A percentile compares a stretch with the other conserved stretches of the same genome.
phyloP scores from a whole-genome alignment of 1,140 invertebrate genomes.

The Neuroterus valhalla region DNA sequence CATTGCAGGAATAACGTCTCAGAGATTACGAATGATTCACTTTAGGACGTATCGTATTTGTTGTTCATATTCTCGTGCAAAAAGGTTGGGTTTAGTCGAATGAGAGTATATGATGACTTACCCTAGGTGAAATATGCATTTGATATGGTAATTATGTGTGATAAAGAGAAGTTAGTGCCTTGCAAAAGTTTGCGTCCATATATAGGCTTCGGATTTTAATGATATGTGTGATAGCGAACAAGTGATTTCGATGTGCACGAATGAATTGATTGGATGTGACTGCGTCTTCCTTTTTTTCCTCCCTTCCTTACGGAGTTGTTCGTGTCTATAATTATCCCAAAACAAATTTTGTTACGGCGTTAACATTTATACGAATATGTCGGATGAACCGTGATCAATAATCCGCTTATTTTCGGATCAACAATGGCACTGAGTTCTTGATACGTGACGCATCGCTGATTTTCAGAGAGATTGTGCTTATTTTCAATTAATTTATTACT shows the following conservation, averaged over 20 bases:
- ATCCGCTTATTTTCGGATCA: too few species aligned
- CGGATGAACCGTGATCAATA: too few species aligned
- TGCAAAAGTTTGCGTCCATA: constrained; percentile 16
- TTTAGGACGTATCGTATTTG: not conserved
- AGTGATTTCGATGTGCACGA: constrained; percentile 56
- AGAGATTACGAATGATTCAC: not conserved
- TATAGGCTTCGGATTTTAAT: constrained; percentile 42
- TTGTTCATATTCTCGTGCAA: not conserved
- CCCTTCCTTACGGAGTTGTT: constrained; percentile 13
- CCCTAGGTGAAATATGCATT: not conserved
- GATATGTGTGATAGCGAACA: constrained; percentile 51
- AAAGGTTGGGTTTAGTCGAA: not conserved
- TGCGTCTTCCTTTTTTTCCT: not conserved
- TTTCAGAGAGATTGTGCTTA: not conserved
- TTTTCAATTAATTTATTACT: not conserved
- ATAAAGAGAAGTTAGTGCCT: constrained; percentile 34
- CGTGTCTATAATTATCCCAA: not conserved
- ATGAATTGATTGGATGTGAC: constrained; percentile 42
- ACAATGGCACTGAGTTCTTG: too few species aligned
- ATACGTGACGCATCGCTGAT: too few species aligned
- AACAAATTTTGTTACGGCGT: not conserved
- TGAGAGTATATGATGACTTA: not conserved
- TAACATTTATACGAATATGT: not conserved
- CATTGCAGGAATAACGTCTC: not conserved
- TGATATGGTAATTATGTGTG: constrained; percentile 5